Base-by-base conservation (phyloP, 2,888 invertebrate genomes). In the Lasiommata megera region DNA sequence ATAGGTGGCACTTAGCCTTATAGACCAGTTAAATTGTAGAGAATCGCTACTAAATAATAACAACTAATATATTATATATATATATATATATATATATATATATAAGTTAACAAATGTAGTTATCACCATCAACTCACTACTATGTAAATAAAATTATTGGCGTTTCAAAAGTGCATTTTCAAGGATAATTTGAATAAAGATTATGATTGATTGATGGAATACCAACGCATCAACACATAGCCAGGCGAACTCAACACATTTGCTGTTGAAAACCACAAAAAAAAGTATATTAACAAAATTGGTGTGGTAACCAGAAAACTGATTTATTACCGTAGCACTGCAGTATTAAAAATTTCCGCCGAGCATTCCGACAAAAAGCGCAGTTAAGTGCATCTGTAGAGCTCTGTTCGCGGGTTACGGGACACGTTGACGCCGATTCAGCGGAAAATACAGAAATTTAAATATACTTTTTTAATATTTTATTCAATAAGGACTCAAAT, bases 341-440 rank as follows among this genome's bases (percentile, higher is more conserved):
- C 52, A 40, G 52, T 17, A 31, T 41, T 52, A 41, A 52, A 37
- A 52, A 41, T 31, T 41, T 52, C 31, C 12, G 41, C 41, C 28
- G 51, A 12, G 29, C 7, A 12, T 31, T 6, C 17, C 1, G 18
- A 53, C 41, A 54, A 58, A 61, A 58, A 58, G 54, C 52, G 52
- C 61, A 61, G 47, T 60, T 62, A 60, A 60, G 60, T 60, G 62
- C 60, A 62, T 60, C 60, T 54, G 62, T 54, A 37, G 54, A 56
- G 56, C 54, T 56, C 62, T 64, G 58, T 48, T 60, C 41, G 38
- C 23, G 41, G 62, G 60, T 60, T 56, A 58, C 18, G 37, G 62
- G 54, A 62, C 51, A 56, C 37, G 62, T 50, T 60, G 57, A 58
- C 56, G 31, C 56, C 34, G 23, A 36, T 43, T 34, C 36, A 18